Conservation (phyloP, 2,797 vertebrate genomes). For the Myoxocephalus aenaeus region DNA sequence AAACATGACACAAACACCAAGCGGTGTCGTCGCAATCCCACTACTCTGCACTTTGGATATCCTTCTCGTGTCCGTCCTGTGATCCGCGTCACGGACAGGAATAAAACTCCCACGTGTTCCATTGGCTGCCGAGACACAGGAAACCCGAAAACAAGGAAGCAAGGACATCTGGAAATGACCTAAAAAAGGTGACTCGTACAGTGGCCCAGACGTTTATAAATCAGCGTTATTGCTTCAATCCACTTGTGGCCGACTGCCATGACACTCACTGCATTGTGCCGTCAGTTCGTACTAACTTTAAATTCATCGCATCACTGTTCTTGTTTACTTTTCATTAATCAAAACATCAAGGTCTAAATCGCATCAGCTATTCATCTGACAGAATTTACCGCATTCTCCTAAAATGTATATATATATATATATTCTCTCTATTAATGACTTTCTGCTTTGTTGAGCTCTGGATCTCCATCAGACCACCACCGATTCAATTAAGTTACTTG, state of each 20-base stretch:
- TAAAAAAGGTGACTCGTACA: background rate
- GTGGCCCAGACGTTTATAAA: background rate
- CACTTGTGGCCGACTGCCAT: background rate
- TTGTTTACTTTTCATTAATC: background rate
- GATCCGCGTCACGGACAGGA: background rate
- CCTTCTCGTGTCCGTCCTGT: background rate
- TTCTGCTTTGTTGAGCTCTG: constrained; percentile 1
- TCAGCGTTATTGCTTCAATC: background rate
- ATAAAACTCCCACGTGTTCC: background rate
- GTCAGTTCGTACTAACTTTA: background rate
- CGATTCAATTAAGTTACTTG: constrained; percentile 28
- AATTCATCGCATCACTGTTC: background rate
- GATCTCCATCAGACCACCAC: background rate
- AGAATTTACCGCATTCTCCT: background rate
- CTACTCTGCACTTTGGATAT: background rate
- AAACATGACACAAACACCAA: constrained; percentile 10
- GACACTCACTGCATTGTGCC: background rate
- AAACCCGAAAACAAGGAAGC: constrained; percentile 1
- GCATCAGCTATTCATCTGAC: background rate
- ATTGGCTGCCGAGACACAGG: background rate
- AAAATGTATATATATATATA: background rate
- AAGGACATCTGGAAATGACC: background rate
- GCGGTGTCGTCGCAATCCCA: background rate
- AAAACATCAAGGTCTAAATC: background rate
- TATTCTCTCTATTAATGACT: background rate